phyloP scores from a whole-genome alignment of 2,113 vertebrate genomes.

The Scolopax mira region DNA sequence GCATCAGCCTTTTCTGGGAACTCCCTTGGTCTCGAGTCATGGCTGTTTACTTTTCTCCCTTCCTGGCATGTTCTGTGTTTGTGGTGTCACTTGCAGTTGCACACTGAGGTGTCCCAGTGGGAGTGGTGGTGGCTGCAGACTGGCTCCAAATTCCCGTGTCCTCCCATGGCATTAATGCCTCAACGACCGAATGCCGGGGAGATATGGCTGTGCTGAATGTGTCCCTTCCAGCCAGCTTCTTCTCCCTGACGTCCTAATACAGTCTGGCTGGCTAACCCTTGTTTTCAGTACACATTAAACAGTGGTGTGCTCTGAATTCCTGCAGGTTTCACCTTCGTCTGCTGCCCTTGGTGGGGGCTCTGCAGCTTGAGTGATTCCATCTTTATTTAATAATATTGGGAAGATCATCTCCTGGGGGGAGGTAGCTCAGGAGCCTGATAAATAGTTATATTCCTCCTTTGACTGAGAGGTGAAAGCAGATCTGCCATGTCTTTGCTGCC shows the following conservation, averaged over 20 bases:
- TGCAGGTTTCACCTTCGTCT: not conserved
- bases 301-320: not conserved
- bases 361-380: not conserved
- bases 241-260: not conserved
- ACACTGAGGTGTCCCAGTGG: accelerated
- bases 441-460: not conserved
- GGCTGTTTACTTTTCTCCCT: not conserved
- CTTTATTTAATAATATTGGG: not conserved
- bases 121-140: not conserved
- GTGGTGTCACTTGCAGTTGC: not conserved
- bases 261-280: constrained; percentile 13
- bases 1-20: not conserved
- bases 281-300: constrained; percentile 20
- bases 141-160: not conserved
- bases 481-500: accelerated
- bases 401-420: not conserved
- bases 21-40: accelerated
- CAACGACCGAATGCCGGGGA: not conserved
- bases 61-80: not conserved
- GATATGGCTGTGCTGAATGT: constrained; percentile 18
- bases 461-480: not conserved
- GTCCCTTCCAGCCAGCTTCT: constrained; percentile 40
- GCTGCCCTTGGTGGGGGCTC: constrained; percentile 19
- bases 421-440: not conserved
- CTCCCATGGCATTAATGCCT: constrained; percentile 14